Conservation (phyloP, 2,888 invertebrate genomes). For the Cerastis leucographa region DNA sequence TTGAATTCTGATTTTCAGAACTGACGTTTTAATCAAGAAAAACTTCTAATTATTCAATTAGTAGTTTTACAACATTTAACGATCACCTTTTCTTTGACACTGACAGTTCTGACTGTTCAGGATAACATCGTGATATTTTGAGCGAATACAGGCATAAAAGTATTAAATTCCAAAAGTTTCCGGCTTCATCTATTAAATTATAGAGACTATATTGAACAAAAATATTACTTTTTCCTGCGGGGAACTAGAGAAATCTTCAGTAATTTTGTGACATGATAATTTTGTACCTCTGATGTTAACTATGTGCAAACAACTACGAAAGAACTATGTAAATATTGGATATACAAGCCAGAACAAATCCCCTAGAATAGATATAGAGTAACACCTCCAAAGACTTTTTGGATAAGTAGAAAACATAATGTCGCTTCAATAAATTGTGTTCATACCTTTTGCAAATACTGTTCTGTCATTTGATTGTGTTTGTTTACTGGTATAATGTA, state of each 20-base stretch:
- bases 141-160: neutral
- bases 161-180: too few relatives aligned
- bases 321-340: conserved; percentile 57
- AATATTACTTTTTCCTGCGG: too few relatives aligned
- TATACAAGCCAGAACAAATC: conserved; percentile 51
- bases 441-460: conserved; percentile 22
- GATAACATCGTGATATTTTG: neutral
- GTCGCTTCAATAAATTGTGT: conserved; percentile 43
- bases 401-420: conserved; percentile 57
- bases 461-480: neutral
- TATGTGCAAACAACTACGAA: conserved; percentile 26
- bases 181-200: too few relatives aligned
- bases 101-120: neutral
- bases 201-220: too few relatives aligned
- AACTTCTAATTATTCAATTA: too few relatives aligned
- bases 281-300: conserved; percentile 8
- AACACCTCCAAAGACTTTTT: conserved; percentile 64
- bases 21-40: neutral
- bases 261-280: too few relatives aligned
- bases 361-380: conserved; percentile 53
- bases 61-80: neutral
- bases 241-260: too few relatives aligned
- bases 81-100: neutral
- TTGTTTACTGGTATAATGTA: conserved; percentile 35
- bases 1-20: neutral